Percentiles rank a stretch among this genome's conserved stretches.
Conservation (phyloP, 2,797 vertebrate species). For the Cynodonichthys magdalenae region DNA sequence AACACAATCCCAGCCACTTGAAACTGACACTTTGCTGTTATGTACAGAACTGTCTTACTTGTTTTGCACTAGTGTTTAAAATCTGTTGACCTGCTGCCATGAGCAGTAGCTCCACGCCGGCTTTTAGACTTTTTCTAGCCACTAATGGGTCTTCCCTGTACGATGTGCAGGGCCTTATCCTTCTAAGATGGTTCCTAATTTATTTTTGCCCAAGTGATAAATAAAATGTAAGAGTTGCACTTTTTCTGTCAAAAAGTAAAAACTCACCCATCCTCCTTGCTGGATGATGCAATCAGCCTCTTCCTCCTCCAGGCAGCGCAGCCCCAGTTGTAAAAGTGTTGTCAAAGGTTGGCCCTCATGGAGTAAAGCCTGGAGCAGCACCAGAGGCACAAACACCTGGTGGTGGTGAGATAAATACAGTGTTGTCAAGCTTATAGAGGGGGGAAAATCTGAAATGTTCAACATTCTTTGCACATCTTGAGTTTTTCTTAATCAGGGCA, state of each 20-base stretch:
- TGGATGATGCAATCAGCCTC: slow-evolving; percentile 88
- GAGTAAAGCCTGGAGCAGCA: slow-evolving; percentile 87
- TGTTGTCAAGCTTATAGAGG: neutral
- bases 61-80: neutral
- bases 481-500: neutral
- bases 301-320: slow-evolving; percentile 87
- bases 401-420: too few species aligned
- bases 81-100: neutral
- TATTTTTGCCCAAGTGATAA: too few species aligned
- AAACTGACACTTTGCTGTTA: neutral
- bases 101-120: neutral
- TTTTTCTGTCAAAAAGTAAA: rapidly evolving
- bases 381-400: slow-evolving; percentile 90
- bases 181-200: neutral
- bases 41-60: neutral
- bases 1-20: neutral
- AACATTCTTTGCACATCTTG: neutral
- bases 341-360: slow-evolving; percentile 81
- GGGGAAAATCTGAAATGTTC: neutral
- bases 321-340: slow-evolving; percentile 83
- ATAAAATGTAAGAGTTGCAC: neutral
- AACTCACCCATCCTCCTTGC: slow-evolving; percentile 96
- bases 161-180: neutral
- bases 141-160: neutral
- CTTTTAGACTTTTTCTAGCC: neutral